Evolutionary conservation across 2,113 vertebrate species (phyloP), one percentile per base, ranked within the genome.

Genomic region (Crocuta crocuta): DNA sequence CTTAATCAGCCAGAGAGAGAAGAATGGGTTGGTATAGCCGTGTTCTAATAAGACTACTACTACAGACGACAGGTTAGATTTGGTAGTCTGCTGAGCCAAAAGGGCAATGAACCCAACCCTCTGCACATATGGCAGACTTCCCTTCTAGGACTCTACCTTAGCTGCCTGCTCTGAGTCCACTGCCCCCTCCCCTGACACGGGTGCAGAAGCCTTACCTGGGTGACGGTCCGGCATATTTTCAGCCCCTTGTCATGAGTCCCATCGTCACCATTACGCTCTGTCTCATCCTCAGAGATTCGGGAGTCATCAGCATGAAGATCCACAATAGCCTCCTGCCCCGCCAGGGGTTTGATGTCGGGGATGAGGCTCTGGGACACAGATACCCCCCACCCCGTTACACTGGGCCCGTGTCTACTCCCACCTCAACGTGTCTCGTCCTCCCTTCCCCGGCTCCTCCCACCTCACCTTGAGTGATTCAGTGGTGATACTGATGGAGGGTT

Each of bases 401-500:
- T 97, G 98, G 97, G 98, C 98, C 98, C 98, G 71, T 79, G 88
- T 95, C 98, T 94, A 96, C 78, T 94, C 95, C 95, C 94, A 88
- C 68, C 71, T 88, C 31, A 92, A 35, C 0, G 21, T 31, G 73
- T 89, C 82, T 97, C 71, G 50, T 89, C 98, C 98, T 95, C 96
- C 97, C 97, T 94, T 91, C 95, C 96, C 82, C 23, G 78, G 93
- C 39, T 55, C 80, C 61, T 93, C 92, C 91, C 88, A 84, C 90
- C 95, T 97, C 98, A 99, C 99, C 99, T 99, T 99, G 84, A 99
- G 99, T 3, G 99, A 99, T 26, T 99, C 99, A 0, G 99, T 99
- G 97, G 99, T 99, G 98, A 99, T 99, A 98, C 99, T 99, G 98
- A 99, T 99, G 35, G 99, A 99, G 0, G 99, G 99, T 93, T 99